Percentiles rank a stretch among this genome's conserved stretches.
phyloP scores from a whole-genome alignment of 2,888 invertebrate species.

The Oegoconia quadripuncta region DNA sequence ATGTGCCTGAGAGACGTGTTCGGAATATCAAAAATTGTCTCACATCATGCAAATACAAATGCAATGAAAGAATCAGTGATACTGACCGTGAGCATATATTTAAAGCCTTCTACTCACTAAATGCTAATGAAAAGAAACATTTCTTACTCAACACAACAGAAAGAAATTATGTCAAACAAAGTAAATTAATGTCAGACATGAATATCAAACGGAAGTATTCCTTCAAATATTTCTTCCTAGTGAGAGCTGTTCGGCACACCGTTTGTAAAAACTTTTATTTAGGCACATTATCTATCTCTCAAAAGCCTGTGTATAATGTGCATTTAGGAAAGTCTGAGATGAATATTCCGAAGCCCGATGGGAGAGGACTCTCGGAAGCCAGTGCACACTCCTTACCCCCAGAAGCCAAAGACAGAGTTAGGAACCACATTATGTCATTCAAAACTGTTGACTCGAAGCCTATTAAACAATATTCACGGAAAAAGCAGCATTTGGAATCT shows the following conservation, averaged over 20 bases:
- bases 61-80: slow-evolving; percentile 59
- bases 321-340: slow-evolving; percentile 64
- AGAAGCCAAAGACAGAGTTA: slow-evolving; percentile 56
- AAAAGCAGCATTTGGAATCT: slow-evolving; percentile 55
- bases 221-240: slow-evolving; percentile 64
- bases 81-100: slow-evolving; percentile 61
- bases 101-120: slow-evolving; percentile 64
- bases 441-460: slow-evolving; percentile 54
- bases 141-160: slow-evolving; percentile 67
- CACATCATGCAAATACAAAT: slow-evolving; percentile 60
- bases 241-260: slow-evolving; percentile 50
- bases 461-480: slow-evolving; percentile 53
- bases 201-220: slow-evolving; percentile 52
- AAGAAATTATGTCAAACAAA: slow-evolving; percentile 43
- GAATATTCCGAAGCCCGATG: slow-evolving; percentile 68
- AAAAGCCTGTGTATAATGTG: slow-evolving; percentile 69
- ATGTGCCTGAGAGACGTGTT: slow-evolving; percentile 55
- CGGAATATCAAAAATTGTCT: slow-evolving; percentile 62
- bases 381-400: slow-evolving; percentile 55
- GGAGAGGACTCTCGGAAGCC: slow-evolving; percentile 54
- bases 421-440: slow-evolving; percentile 58
- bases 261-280: slow-evolving; percentile 71
- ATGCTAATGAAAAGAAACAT: slow-evolving; percentile 64
- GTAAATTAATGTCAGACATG: slow-evolving; percentile 31
- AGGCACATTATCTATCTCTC: slow-evolving; percentile 67